Evolutionary conservation across 2,888 invertebrate species (phyloP).

Genomic region (Silvanus unidentatus): DNA sequence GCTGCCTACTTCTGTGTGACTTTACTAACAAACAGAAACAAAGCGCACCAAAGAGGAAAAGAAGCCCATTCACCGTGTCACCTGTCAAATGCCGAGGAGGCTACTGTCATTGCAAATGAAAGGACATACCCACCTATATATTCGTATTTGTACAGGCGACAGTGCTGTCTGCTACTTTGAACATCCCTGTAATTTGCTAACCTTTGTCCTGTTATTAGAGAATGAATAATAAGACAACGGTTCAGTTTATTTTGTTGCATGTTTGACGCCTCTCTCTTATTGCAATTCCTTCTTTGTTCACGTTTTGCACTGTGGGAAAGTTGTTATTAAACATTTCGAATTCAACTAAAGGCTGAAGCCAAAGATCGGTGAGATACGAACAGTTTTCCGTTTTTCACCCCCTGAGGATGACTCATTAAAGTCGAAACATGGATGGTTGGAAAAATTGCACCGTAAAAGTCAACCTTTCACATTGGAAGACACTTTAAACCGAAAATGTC

Average conservation of each 20-base stretch:
- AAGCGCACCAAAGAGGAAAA: not conserved
- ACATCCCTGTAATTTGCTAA: constrained; percentile 1
- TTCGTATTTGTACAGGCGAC: not conserved
- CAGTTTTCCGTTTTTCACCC: too few relatives aligned
- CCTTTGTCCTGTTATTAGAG: constrained; percentile 1
- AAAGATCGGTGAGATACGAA: too few relatives aligned
- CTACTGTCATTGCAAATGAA: constrained; percentile 2
- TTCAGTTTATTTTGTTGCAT: too few relatives aligned
- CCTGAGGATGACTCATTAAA: too few relatives aligned
- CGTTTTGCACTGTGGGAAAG: too few relatives aligned
- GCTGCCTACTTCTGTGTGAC: not conserved
- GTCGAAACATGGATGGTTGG: too few relatives aligned
- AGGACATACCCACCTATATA: not conserved
- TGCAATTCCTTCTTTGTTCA: not conserved
- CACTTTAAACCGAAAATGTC: too few relatives aligned
- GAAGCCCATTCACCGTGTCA: constrained; percentile 1
- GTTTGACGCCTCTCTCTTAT: not conserved
- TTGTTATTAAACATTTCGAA: too few relatives aligned
- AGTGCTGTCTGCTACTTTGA: not conserved
- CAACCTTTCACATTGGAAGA: too few relatives aligned
- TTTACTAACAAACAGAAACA: not conserved
- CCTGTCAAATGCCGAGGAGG: constrained; percentile 1
- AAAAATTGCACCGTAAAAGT: too few relatives aligned
- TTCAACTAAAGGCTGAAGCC: too few relatives aligned
- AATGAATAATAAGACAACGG: too few relatives aligned